Evolutionary conservation across 2,797 vertebrate genomes (phyloP).

Genomic region (Ctenosaura bakeri): DNA sequence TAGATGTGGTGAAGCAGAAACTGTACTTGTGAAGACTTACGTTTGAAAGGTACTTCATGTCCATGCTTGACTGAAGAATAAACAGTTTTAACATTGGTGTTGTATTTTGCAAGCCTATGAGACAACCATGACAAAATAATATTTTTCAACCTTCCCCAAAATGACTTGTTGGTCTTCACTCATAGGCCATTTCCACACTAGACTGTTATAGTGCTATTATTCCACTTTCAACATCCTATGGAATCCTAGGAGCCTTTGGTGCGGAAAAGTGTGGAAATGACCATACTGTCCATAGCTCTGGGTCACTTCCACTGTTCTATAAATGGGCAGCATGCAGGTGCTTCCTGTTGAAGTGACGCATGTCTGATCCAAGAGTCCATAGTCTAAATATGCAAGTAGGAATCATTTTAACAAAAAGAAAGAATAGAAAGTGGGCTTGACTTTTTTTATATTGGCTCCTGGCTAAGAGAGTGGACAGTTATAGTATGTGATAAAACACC

Average conservation of each 20-base stretch:
- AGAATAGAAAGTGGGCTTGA: not conserved
- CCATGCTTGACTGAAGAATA: not conserved
- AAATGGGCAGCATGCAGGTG: slow-evolving; percentile 67
- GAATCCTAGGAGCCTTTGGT: too few species aligned
- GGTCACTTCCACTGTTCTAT: slow-evolving; percentile 50
- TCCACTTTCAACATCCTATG: too few species aligned
- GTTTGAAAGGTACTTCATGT: not conserved
- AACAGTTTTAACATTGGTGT: slow-evolving; percentile 39
- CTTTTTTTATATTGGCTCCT: slow-evolving; percentile 13
- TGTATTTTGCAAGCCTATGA: slow-evolving; percentile 58
- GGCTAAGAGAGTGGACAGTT: not conserved
- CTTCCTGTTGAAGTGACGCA: slow-evolving; percentile 58
- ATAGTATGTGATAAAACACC: rapidly evolving
- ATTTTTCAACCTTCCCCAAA: slow-evolving; percentile 52
- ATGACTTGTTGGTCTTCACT: slow-evolving; percentile 48
- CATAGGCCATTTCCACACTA: too few species aligned
- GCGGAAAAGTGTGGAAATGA: too few species aligned
- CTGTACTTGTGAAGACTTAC: not conserved
- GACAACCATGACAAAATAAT: slow-evolving; percentile 45
- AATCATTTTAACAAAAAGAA: not conserved
- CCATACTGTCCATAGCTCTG: slow-evolving; percentile 26
- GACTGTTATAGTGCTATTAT: too few species aligned
- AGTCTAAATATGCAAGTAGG: not conserved
- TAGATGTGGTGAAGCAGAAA: not conserved
- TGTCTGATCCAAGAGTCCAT: rapidly evolving